Conservation (phyloP, 2,113 vertebrate species). For the Alaudala cheleensis region DNA sequence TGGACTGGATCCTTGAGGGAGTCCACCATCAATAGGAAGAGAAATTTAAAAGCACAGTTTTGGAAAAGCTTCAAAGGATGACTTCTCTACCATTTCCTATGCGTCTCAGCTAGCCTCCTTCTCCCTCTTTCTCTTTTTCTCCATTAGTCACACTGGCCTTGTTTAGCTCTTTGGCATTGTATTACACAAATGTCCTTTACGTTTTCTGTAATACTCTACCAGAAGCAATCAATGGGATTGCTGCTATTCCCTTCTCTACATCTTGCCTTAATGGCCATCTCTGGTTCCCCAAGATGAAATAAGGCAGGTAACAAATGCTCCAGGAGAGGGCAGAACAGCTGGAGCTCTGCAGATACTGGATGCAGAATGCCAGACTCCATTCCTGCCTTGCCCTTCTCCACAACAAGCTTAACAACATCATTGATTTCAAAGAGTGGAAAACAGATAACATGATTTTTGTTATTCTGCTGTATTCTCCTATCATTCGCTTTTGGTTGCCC, state of each 20-base stretch:
- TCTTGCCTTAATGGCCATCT: not conserved
- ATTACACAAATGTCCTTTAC: conserved; percentile 36
- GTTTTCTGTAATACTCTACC: not conserved
- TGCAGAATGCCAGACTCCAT: not conserved
- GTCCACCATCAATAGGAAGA: not conserved
- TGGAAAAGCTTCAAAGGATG: conserved; percentile 44
- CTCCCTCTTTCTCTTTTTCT: not conserved
- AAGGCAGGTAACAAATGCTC: not conserved
- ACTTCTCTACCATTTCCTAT: not conserved
- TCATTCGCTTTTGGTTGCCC: not conserved
- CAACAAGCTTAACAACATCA: not conserved
- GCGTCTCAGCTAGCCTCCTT: not conserved
- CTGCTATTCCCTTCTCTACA: not conserved
- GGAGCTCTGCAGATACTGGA: not conserved
- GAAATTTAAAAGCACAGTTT: conserved; percentile 5
- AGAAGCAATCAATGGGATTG: conserved; percentile 14
- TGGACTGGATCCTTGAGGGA: not conserved
- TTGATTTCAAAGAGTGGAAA: not conserved
- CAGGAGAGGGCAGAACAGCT: not conserved
- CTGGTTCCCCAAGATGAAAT: not conserved
- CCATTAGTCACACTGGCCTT: conserved; percentile 11
- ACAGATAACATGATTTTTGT: not conserved
- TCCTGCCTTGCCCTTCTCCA: not conserved
- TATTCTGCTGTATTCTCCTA: not conserved
- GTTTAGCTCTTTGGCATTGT: conserved; percentile 23